phyloP scores from a whole-genome alignment of 2,113 vertebrate species.

The Phylloscopus trochilus region DNA sequence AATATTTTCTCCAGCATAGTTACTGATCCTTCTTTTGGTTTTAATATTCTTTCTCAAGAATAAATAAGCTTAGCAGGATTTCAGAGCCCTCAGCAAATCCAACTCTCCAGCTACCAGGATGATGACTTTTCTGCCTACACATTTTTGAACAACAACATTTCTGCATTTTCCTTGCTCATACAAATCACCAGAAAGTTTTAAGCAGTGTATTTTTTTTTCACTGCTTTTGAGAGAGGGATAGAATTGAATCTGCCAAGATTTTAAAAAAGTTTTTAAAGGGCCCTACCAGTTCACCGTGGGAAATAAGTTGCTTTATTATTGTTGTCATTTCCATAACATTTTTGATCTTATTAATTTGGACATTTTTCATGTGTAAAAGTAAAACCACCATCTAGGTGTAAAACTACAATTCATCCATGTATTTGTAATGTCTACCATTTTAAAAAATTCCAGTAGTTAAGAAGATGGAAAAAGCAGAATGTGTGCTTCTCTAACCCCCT shows the following conservation, averaged over 20 bases:
- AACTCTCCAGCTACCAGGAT: neutral
- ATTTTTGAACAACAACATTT: neutral
- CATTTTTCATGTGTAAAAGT: fast-evolving
- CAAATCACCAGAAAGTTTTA: neutral
- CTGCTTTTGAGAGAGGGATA: neutral
- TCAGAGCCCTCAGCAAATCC: neutral
- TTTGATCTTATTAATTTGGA: neutral
- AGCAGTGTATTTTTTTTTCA: neutral
- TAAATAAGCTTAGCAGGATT: neutral
- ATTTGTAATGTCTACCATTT: neutral
- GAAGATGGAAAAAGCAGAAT: neutral
- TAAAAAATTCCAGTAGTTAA: neutral
- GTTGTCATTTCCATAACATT: neutral
- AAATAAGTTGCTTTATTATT: neutral
- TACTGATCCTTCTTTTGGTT: neutral
- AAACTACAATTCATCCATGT: too few species aligned
- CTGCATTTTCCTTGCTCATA: neutral
- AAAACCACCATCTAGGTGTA: neutral
- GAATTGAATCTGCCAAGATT: neutral
- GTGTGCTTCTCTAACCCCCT: neutral
- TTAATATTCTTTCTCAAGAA: neutral
- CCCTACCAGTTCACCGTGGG: neutral
- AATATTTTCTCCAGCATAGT: neutral
- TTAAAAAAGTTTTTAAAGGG: neutral
- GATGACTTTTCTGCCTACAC: neutral